A percentile compares a stretch with the other conserved stretches of the same genome.
phyloP scores from a whole-genome alignment of 1,140 invertebrate species.

The Zaprionus camerounensis region DNA sequence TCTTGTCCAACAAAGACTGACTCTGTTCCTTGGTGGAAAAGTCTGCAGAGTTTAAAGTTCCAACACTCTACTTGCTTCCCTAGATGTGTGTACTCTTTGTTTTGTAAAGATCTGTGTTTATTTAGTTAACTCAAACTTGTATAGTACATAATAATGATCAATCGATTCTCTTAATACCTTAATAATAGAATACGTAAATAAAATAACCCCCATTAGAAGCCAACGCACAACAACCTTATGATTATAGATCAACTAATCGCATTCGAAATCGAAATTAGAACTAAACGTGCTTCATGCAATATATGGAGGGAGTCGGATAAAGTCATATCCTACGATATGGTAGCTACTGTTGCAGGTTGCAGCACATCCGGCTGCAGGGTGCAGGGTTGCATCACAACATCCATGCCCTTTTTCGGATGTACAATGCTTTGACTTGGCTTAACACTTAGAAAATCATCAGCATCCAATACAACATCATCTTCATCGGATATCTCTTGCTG shows the following conservation, averaged over 20 bases:
- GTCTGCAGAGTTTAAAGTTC: too few species aligned
- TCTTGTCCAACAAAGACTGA: too few species aligned
- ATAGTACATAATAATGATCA: slow-evolving; percentile 11
- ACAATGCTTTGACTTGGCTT: slow-evolving; percentile 39
- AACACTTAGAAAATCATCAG: slow-evolving; percentile 62
- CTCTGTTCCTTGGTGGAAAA: too few species aligned
- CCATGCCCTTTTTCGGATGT: background rate
- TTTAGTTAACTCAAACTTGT: slow-evolving; percentile 29
- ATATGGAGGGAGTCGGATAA: slow-evolving; percentile 14
- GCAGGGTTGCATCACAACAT: slow-evolving; percentile 3
- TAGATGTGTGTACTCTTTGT: too few species aligned
- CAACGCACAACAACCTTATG: slow-evolving; percentile 41
- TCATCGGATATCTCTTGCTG: slow-evolving; percentile 22
- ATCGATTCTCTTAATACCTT: slow-evolving; percentile 30
- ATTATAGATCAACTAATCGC: slow-evolving; percentile 34
- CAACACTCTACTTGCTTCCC: too few species aligned
- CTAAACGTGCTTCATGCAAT: slow-evolving; percentile 19
- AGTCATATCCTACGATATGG: slow-evolving; percentile 17
- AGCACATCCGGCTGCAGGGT: background rate
- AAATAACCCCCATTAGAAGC: slow-evolving; percentile 25
- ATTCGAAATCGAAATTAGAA: slow-evolving; percentile 10
- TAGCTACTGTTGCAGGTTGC: slow-evolving; percentile 11
- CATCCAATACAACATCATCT: slow-evolving; percentile 59
- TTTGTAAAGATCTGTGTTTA: slow-evolving; percentile 20
- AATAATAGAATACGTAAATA: slow-evolving; percentile 28